Conservation (phyloP, 2,113 vertebrate genomes). For the Actinemys pallida region DNA sequence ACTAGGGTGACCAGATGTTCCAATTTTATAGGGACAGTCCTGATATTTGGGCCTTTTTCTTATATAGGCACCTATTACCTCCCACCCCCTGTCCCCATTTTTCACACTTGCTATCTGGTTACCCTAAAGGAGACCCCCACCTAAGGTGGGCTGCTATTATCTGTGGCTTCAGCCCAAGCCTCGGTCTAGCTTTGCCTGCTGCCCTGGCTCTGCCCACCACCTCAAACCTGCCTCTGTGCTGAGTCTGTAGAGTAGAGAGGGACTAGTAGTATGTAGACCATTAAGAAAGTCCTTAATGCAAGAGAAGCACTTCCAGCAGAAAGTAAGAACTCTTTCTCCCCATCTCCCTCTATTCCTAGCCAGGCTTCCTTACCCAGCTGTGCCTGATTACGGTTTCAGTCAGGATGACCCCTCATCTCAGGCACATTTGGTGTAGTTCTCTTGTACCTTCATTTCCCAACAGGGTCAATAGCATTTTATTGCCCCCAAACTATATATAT, state of each 20-base stretch:
- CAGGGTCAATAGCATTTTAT: background rate
- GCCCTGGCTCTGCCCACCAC: background rate
- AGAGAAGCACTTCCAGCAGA: background rate
- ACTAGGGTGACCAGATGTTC: background rate
- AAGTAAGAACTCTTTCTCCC: too few species aligned
- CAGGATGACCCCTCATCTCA: background rate
- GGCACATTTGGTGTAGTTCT: background rate
- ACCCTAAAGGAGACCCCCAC: too few species aligned
- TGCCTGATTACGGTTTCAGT: background rate
- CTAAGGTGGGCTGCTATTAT: background rate
- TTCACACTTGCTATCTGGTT: too few species aligned
- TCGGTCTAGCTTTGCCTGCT: background rate
- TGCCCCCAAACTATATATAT: too few species aligned
- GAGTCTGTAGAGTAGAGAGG: background rate
- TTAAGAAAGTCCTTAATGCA: background rate
- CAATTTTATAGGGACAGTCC: too few species aligned
- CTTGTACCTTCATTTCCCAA: background rate
- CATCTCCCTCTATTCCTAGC: background rate
- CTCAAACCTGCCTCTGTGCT: background rate
- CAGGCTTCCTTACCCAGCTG: background rate
- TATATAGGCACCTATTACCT: too few species aligned
- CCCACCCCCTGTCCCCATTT: too few species aligned
- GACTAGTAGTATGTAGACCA: background rate
- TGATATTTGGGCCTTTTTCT: too few species aligned
- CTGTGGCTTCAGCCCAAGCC: background rate